Evolutionary conservation across 2,888 invertebrate species (phyloP), one percentile per base, ranked within the genome.

Genomic region (Silvanus unidentatus): DNA sequence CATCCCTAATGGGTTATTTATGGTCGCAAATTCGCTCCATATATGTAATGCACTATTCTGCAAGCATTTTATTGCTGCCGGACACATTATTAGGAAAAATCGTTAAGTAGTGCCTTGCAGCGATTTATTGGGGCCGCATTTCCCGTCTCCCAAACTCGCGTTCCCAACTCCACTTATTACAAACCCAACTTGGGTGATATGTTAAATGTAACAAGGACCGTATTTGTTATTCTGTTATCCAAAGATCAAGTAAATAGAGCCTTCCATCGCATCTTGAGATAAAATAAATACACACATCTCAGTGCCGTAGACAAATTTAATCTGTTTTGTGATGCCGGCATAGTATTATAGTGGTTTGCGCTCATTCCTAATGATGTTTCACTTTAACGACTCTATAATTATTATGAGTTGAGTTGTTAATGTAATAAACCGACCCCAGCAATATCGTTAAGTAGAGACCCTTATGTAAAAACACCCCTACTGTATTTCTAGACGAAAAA

Each of bases 341-440:
- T 32, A 32, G n/a, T 32, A 9, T 12, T 32, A 52, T 52, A 44
- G 52, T 51, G 52, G 52, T 54, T 52, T 48, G n/a, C 50, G 47
- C 54, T 54, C 47, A 54, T 54, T 54, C 49, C 50, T 43, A 53
- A 53, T 46, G 52, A 55, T 55, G 47, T 47, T 42, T 51, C 45
- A 12, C 12, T 34, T 37, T 69, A 69, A 70, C 70, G 68, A 68
- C 64, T 63, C 59, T 58, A 63, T 70, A 71, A 71, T 71, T 69
- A 69, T 71, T 69, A 71, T 65, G 68, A 71, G 71, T 70, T 58
- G 66, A 70, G 66, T 70, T 69, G 68, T 64, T 71, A 70, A 71
- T 69, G 67, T 59, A 70, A 71, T 71, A 70, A 70, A 66, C 62
- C 61, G 55, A 61, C 65, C 67, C 65, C 60, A 51, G 58, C 59